phyloP scores from a whole-genome alignment of 2,888 invertebrate species.

The Eristalinus sepulchralis region DNA sequence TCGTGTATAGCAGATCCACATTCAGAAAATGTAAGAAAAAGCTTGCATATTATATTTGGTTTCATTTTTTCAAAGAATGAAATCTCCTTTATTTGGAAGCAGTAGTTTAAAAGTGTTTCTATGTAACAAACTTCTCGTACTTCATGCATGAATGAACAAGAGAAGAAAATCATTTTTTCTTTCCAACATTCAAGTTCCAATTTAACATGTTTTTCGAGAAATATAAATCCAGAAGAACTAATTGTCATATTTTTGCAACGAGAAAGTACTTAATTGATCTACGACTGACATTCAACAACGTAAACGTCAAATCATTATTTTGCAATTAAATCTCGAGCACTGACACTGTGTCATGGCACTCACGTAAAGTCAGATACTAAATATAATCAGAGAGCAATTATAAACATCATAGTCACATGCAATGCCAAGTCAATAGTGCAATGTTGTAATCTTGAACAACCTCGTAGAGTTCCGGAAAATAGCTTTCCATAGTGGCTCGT shows the following conservation, averaged over 20 bases:
- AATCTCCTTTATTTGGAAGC: too few species aligned
- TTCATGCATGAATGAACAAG: too few species aligned
- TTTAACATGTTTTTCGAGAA: too few species aligned
- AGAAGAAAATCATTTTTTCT: too few species aligned
- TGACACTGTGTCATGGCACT: neutral
- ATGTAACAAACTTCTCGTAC: too few species aligned
- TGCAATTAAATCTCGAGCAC: neutral
- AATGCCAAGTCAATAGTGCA: constrained; percentile 1
- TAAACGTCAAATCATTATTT: neutral
- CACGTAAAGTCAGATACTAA: neutral
- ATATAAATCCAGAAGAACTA: too few species aligned
- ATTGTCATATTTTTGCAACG: neutral
- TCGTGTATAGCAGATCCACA: too few species aligned
- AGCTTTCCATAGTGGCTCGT: constrained; percentile 18
- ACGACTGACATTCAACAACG: neutral
- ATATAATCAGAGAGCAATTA: neutral
- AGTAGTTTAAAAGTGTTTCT: too few species aligned
- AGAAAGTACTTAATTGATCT: neutral
- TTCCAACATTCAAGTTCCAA: too few species aligned
- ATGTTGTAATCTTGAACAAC: neutral
- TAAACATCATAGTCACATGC: neutral
- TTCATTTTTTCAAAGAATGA: too few species aligned
- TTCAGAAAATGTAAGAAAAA: too few species aligned
- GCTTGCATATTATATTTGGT: too few species aligned
- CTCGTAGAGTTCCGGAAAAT: constrained; percentile 26